phyloP scores from a whole-genome alignment of 1,140 invertebrate species.

The Andrena cerasifolii region DNA sequence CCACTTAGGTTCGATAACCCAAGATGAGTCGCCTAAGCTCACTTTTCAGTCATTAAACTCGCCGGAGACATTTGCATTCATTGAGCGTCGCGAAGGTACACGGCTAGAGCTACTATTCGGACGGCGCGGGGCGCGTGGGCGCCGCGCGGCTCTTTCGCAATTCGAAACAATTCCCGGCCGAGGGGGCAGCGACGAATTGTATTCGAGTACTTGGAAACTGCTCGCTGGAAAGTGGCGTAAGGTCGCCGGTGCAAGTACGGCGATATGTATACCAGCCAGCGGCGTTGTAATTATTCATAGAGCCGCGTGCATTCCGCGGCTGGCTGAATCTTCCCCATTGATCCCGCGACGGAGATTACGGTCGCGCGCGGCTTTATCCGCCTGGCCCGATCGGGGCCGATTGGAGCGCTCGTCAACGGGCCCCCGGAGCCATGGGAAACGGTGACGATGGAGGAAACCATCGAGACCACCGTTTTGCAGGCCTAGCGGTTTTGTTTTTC shows the following conservation, averaged over 20 bases:
- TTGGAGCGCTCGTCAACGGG: neutral
- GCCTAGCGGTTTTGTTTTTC: conserved; percentile 37
- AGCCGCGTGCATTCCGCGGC: neutral
- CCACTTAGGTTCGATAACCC: neutral
- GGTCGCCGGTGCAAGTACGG: conserved; percentile 25
- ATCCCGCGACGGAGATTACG: neutral
- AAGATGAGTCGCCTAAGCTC: conserved; percentile 6
- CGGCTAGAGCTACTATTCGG: conserved; percentile 42
- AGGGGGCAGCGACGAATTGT: neutral
- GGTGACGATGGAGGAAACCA: neutral
- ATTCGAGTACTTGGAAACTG: conserved; percentile 32
- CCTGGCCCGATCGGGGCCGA: neutral
- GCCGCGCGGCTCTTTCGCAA: conserved; percentile 1
- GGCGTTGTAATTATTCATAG: conserved; percentile 36
- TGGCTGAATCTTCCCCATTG: neutral
- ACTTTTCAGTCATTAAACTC: neutral
- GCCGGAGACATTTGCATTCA: conserved; percentile 31
- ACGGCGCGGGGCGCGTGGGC: conserved; percentile 16
- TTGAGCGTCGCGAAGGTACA: conserved; percentile 39
- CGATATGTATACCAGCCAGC: neutral
- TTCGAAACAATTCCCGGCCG: neutral
- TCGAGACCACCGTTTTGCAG: neutral
- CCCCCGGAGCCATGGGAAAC: conserved; percentile 11
- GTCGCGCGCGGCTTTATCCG: neutral
- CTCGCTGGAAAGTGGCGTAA: conserved; percentile 27